phyloP scores from a whole-genome alignment of 2,797 vertebrate genomes.

The Tenualosa ilisha region DNA sequence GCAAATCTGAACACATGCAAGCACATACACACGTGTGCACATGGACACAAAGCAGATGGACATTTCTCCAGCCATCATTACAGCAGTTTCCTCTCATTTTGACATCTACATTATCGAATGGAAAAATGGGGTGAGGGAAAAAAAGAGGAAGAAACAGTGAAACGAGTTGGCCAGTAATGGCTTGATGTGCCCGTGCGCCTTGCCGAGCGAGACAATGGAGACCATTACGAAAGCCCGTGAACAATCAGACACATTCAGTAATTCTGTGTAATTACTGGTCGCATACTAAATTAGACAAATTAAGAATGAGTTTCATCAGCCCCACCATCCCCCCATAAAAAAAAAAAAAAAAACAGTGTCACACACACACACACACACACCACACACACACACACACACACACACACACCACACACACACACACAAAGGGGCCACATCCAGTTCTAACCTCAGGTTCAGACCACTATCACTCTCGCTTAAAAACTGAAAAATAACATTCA shows the following conservation, averaged over 20 bases:
- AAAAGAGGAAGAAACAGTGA: conserved; percentile 11
- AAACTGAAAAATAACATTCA: background rate
- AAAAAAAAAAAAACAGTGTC: background rate
- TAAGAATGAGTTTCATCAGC: conserved; percentile 61
- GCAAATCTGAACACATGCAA: conserved; percentile 27
- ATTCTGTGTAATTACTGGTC: conserved; percentile 70
- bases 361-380: conserved; percentile 26
- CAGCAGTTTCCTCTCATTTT: conserved; percentile 61
- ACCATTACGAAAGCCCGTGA: conserved; percentile 69
- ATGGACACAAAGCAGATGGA: conserved; percentile 36
- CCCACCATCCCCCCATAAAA: background rate
- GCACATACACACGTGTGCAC: conserved; percentile 38
- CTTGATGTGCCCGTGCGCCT: conserved; percentile 67
- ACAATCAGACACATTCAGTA: conserved; percentile 70
- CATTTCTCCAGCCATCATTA: conserved; percentile 16
- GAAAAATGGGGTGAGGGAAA: conserved; percentile 32
- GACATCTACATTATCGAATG: conserved; percentile 60
- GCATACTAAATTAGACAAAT: conserved; percentile 52
- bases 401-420: conserved; percentile 18
- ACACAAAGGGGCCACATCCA: background rate
- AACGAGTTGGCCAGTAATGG: conserved; percentile 63
- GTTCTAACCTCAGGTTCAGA: background rate
- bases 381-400: background rate
- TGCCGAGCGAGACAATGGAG: conserved; percentile 67
- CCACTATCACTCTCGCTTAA: background rate